These are phyloP conservation scores for Rallus limicola DNA, from an alignment of 2,113 vertebrate species.

Conservation along the genomic window DNA sequence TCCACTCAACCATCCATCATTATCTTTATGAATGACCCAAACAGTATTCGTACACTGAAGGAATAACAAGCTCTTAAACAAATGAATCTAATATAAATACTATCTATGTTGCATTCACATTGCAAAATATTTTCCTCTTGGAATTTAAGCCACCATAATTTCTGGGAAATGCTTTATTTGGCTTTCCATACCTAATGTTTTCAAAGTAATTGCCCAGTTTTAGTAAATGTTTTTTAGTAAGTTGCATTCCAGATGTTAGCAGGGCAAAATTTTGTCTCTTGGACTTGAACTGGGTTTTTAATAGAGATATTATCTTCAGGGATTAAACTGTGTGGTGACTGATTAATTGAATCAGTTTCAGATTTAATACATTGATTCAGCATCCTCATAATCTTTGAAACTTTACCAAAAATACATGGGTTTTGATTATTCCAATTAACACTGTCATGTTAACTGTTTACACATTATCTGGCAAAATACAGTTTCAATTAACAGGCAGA, in stretches of 20 bases:
- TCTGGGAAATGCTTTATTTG: neutral
- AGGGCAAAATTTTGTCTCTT: neutral
- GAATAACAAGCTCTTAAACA: neutral
- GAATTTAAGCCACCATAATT: neutral
- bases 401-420: neutral
- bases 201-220: neutral
- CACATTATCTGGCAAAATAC: neutral
- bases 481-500: neutral
- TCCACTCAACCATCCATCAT: neutral
- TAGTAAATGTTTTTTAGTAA: neutral
- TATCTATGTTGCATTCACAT: rapidly evolving
- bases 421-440: neutral
- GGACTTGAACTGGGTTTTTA: neutral
- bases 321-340: neutral
- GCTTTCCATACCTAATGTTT: neutral
- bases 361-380: neutral
- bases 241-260: neutral
- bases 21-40: neutral
- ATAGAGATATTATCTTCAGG: neutral
- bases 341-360: neutral
- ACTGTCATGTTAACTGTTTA: neutral
- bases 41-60: neutral
- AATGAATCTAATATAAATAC: neutral
- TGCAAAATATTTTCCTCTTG: neutral
- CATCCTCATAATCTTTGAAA: neutral